A percentile compares a stretch with the other conserved stretches of the same genome.
phyloP scores from a whole-genome alignment of 2,797 vertebrate genomes.

The Acanthopagrus latus region DNA sequence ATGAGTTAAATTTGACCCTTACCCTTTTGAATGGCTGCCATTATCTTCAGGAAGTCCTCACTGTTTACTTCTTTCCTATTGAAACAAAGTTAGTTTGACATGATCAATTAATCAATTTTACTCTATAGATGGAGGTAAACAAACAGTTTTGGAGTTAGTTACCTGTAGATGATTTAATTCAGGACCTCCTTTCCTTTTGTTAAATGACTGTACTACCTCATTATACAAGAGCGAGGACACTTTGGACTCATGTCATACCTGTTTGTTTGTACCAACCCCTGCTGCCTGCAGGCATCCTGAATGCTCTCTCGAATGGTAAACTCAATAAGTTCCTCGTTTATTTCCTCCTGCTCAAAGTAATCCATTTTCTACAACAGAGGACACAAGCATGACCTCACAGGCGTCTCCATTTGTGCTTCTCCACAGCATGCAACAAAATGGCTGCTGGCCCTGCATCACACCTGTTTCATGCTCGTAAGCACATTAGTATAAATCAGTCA shows the following conservation, averaged over 20 bases:
- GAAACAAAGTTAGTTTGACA: neutral
- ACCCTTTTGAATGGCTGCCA: conserved; percentile 88
- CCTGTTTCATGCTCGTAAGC: neutral
- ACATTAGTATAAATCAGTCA: conserved; percentile 1
- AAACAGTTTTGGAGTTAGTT: too few relatives aligned
- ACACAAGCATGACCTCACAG: conserved; percentile 1
- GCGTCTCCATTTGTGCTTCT: too few relatives aligned
- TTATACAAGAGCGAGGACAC: neutral
- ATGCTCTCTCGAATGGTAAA: conserved; percentile 89
- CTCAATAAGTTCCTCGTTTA: conserved; percentile 85
- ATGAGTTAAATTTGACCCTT: conserved; percentile 3
- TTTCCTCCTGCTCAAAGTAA: conserved; percentile 73
- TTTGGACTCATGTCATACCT: conserved; percentile 78
- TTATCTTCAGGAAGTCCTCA: conserved; percentile 86
- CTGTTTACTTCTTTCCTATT: conserved; percentile 82
- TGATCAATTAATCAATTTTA: neutral
- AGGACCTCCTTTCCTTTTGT: neutral
- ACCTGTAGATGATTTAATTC: too few relatives aligned
- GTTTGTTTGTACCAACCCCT: conserved; percentile 63
- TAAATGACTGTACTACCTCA: neutral
- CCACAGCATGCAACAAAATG: conserved; percentile 9
- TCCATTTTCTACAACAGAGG: conserved; percentile 80
- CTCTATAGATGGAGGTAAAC: too few relatives aligned
- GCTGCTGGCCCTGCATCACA: neutral
- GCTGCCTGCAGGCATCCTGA: conserved; percentile 82